Percentiles rank a stretch among this genome's conserved stretches.
Evolutionary conservation across 2,113 vertebrate genomes (phyloP).

Genomic region (Loxodonta africana): DNA sequence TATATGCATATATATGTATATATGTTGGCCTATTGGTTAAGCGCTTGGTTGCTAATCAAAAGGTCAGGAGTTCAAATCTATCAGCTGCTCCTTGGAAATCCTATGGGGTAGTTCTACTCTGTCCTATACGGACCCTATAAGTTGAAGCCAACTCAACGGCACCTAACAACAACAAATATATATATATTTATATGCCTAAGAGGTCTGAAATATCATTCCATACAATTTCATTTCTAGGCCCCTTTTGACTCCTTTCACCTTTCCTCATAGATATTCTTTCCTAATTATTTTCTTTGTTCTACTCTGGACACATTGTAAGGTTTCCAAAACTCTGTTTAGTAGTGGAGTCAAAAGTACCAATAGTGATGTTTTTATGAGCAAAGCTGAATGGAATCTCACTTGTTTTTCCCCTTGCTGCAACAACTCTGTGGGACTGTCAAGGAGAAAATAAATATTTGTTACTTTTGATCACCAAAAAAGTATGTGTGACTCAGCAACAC

Average conservation of each 20-base stretch:
- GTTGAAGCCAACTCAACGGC: too few relatives aligned
- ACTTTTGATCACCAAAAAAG: slow-evolving; percentile 78
- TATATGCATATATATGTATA: not conserved
- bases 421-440: slow-evolving; percentile 80
- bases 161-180: too few relatives aligned
- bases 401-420: slow-evolving; percentile 74
- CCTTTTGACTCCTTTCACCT: not conserved
- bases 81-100: too few relatives aligned
- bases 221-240: not conserved
- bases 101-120: too few relatives aligned
- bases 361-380: slow-evolving; percentile 70
- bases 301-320: not conserved
- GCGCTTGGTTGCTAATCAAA: too few relatives aligned
- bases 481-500: slow-evolving; percentile 84
- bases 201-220: not conserved
- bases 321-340: slow-evolving; percentile 42
- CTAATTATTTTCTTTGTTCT: slow-evolving; percentile 58
- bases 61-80: too few relatives aligned
- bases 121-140: too few relatives aligned
- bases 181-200: not conserved
- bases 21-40: too few relatives aligned
- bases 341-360: not conserved
- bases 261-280: not conserved
- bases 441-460: slow-evolving; percentile 87
- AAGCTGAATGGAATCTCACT: slow-evolving; percentile 81